Evolutionary conservation across 2,113 vertebrate species (phyloP).

Genomic region (Anas platyrhynchos): DNA sequence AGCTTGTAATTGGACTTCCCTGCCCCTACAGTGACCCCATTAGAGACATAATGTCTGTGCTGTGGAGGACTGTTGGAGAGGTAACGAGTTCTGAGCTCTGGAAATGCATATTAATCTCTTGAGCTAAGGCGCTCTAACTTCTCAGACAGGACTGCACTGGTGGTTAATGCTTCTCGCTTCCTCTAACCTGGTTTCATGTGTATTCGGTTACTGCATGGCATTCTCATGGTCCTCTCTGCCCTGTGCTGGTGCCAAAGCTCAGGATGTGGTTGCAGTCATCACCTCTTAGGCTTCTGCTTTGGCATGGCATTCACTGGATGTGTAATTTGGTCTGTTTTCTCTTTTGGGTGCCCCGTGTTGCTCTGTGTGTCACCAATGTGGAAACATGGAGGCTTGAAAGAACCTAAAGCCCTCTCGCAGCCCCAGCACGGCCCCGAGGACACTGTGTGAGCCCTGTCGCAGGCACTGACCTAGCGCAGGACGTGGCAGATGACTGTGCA

Average conservation of each 20-base stretch:
- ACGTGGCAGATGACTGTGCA: background rate
- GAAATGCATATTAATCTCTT: background rate
- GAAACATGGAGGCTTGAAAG: background rate
- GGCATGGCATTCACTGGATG: background rate
- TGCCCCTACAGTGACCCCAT: background rate
- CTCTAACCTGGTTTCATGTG: background rate
- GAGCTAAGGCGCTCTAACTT: background rate
- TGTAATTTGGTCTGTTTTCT: background rate
- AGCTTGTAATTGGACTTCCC: background rate
- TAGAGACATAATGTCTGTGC: constrained; percentile 1
- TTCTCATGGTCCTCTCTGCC: background rate
- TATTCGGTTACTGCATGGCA: background rate
- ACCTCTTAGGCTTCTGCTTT: background rate
- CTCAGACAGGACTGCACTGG: background rate
- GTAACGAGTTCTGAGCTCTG: background rate
- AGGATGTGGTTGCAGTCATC: background rate
- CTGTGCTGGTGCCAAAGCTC: background rate
- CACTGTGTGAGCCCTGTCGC: accelerated
- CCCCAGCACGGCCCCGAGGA: background rate
- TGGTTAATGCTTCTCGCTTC: constrained; percentile 11
- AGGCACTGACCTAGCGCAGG: background rate
- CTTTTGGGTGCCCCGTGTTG: background rate
- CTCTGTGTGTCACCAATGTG: background rate
- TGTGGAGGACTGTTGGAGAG: background rate
- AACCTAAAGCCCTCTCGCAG: background rate